Base-by-base conservation (phyloP, 2,888 invertebrate genomes). In the Cryptus armator region DNA sequence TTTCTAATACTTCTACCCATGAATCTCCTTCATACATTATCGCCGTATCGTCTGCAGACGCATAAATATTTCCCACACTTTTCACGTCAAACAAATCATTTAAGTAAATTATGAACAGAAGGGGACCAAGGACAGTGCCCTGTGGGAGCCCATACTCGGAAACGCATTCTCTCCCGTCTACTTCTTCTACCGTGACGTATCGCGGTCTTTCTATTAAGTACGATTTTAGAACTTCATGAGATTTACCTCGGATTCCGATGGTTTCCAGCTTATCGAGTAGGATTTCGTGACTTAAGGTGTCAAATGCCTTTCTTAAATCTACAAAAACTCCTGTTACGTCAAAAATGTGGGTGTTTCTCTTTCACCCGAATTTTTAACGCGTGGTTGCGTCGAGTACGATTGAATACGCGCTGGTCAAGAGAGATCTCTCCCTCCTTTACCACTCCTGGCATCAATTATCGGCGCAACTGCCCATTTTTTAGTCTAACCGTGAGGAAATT, bases 261-360 rank as follows among this genome's bases (percentile, higher is more conserved):
- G 14, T 12, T 3, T 70, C 51, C 51, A 53, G 51, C 29, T 70
- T 70, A 10, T 51, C 51, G 3, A 70, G 70, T 7, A 70, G 16
- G 5, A 70, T 48, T 48, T 48, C 48, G n/a, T 48, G 48, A 14
- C 48, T 51, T 46, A 70, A 51, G 1, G 70, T 48, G 51, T 51
- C 70, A 14, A 70, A 70, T 29, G 70, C 70, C 29, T 70, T 48
- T 51, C 32, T 70, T 6, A 70, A 10, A 19, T 70, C 70, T n/a
- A 51, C n/a, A 51, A 70, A 51, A 7, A 70, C 29, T n/a, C 46
- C 70, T 51, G 19, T 1, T n/a, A n/a, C n/a, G n/a, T n/a, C n/a
- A n/a, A n/a, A n/a, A n/a, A n/a, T n/a, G n/a, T n/a, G n/a, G n/a
- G n/a, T n/a, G n/a, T n/a, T n/a, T n/a, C n/a, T n/a, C n/a, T n/a